Conservation (phyloP, 2,797 vertebrate genomes). For the Distichodus sexfasciatus region DNA sequence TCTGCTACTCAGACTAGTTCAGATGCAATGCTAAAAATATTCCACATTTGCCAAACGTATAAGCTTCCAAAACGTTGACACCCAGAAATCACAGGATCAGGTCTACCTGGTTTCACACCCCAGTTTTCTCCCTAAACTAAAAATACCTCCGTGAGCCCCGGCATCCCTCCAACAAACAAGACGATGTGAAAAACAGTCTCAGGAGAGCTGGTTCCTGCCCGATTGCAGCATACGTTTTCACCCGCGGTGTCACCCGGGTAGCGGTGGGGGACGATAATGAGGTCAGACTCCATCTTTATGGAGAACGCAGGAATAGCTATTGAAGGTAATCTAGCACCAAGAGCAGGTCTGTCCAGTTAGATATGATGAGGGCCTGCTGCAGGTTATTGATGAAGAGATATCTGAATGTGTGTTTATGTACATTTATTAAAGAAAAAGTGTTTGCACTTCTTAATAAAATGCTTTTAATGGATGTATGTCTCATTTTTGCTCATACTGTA, state of each 20-base stretch:
- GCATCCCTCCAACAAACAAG: constrained; percentile 27
- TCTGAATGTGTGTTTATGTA: too few relatives aligned
- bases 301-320: neutral
- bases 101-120: neutral
- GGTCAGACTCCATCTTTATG: neutral
- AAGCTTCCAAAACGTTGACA: too few relatives aligned
- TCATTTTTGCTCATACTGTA: too few relatives aligned
- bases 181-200: neutral
- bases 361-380: neutral
- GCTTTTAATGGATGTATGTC: too few relatives aligned
- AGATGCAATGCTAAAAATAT: too few relatives aligned
- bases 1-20: too few relatives aligned
- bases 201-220: neutral
- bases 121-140: constrained; percentile 38
- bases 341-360: neutral
- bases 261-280: neutral
- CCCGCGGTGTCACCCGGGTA: neutral
- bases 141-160: constrained; percentile 61
- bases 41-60: too few relatives aligned
- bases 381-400: too few relatives aligned
- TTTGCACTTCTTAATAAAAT: too few relatives aligned
- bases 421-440: too few relatives aligned
- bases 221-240: constrained; percentile 11
- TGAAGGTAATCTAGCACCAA: constrained; percentile 7
- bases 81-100: too few relatives aligned